phyloP scores from a whole-genome alignment of 2,113 vertebrate genomes.

The Uria lomvia region DNA sequence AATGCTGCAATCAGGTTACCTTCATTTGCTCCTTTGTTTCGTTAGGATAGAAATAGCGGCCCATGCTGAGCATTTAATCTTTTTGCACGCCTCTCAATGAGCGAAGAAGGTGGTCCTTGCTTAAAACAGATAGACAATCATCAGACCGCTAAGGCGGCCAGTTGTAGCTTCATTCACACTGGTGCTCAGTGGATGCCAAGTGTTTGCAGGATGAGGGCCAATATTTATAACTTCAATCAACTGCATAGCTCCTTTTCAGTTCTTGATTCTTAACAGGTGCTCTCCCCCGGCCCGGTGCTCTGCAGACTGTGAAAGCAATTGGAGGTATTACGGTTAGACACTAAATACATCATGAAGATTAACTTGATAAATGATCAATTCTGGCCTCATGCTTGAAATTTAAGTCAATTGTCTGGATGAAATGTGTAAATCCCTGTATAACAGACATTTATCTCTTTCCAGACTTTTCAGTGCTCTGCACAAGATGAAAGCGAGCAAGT shows the following conservation, averaged over 20 bases:
- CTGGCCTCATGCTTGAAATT: slow-evolving; percentile 34
- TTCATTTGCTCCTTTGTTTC: not conserved
- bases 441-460: slow-evolving; percentile 37
- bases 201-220: not conserved
- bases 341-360: slow-evolving; percentile 51
- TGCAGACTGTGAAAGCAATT: slow-evolving; percentile 41
- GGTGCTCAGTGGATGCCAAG: not conserved
- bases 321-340: slow-evolving; percentile 18
- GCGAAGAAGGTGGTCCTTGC: not conserved
- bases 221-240: slow-evolving; percentile 2
- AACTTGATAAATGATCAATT: slow-evolving; percentile 51
- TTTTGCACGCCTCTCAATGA: not conserved
- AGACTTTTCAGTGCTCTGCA: slow-evolving; percentile 7
- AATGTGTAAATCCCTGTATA: slow-evolving; percentile 42
- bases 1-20: not conserved
- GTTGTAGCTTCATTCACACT: not conserved
- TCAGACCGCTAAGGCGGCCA: not conserved
- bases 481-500: slow-evolving; percentile 32
- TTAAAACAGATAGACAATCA: not conserved
- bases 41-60: not conserved
- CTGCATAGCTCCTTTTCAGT: not conserved
- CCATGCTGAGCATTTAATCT: not conserved
- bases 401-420: slow-evolving; percentile 48
- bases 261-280: slow-evolving; percentile 56
- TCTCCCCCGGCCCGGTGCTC: not conserved